phyloP scores from a whole-genome alignment of 2,113 vertebrate species.

The Polyodon spathula region DNA sequence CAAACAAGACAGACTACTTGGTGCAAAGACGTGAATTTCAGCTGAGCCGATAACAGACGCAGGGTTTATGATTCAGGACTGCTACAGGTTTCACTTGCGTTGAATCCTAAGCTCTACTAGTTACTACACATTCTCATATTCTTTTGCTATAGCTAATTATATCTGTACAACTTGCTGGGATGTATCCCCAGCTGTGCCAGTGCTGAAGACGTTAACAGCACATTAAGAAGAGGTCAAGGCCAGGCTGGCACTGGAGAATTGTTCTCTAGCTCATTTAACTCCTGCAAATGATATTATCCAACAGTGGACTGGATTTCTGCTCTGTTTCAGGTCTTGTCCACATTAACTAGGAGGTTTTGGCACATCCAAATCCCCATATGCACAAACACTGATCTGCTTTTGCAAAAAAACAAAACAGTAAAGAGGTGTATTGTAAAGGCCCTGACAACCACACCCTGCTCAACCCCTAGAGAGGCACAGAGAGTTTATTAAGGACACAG shows the following conservation, averaged over 20 bases:
- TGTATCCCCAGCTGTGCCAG: conserved; percentile 1
- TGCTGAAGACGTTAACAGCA: conserved; percentile 10
- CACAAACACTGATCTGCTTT: too few relatives aligned
- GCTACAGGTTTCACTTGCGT: too few relatives aligned
- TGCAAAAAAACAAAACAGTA: too few relatives aligned
- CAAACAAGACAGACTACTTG: conserved; percentile 13
- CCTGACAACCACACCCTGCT: too few relatives aligned
- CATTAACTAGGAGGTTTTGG: background rate
- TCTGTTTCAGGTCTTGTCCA: background rate
- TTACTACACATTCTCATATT: too few relatives aligned
- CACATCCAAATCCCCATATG: background rate
- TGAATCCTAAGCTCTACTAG: too few relatives aligned
- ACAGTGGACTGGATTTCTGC: background rate
- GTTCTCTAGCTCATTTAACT: conserved; percentile 7
- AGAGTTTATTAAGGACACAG: background rate
- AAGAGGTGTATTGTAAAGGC: too few relatives aligned
- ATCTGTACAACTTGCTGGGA: background rate
- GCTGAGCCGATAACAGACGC: background rate
- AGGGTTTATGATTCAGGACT: background rate
- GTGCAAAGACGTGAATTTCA: conserved; percentile 2
- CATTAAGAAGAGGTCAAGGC: conserved; percentile 9
- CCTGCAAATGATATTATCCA: conserved; percentile 15
- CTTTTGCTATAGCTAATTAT: background rate
- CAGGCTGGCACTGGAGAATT: background rate
- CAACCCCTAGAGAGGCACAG: background rate